These are phyloP conservation scores for Pentalonia nigronervosa DNA, from an alignment of 1,140 invertebrate genomes.

Conservation along the genomic window DNA sequence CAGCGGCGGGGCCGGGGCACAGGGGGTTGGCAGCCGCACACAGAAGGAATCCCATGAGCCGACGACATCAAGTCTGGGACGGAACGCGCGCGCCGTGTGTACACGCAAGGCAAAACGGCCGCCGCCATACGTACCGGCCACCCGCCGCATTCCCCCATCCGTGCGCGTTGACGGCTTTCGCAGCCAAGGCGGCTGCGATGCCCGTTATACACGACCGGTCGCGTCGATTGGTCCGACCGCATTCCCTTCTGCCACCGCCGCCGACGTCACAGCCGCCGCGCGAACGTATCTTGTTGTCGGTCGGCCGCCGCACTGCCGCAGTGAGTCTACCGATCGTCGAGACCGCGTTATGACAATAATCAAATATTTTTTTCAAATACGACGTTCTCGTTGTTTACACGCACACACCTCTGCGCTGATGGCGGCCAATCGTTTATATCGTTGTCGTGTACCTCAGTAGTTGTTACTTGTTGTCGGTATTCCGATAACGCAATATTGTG, in stretches of 20 bases:
- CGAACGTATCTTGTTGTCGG: background rate
- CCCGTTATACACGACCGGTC: constrained; percentile 45
- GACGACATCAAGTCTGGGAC: constrained; percentile 60
- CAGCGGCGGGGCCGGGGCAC: background rate
- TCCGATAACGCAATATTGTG: no score
- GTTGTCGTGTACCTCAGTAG: no score
- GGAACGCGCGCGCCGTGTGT: background rate
- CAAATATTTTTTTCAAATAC: background rate
- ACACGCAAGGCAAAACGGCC: background rate
- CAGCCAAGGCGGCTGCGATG: constrained; percentile 47
- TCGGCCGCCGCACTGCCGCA: constrained; percentile 16
- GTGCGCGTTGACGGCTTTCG: background rate
- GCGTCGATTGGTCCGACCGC: constrained; percentile 37
- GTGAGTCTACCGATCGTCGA: background rate
- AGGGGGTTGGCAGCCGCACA: constrained; percentile 38
- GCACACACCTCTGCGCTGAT: background rate
- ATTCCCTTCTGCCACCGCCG: constrained; percentile 29
- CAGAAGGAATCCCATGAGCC: constrained; percentile 57
- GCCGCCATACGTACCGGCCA: background rate
- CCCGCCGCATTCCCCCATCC: background rate
- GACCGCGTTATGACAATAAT: background rate
- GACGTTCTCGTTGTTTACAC: constrained; percentile 1
- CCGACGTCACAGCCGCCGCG: background rate
- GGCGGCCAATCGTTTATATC: background rate
- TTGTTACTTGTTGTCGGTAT: no score